Evolutionary conservation across 2,113 vertebrate species (phyloP), one percentile per base, ranked within the genome.

Genomic region (Phasianus colchicus): DNA sequence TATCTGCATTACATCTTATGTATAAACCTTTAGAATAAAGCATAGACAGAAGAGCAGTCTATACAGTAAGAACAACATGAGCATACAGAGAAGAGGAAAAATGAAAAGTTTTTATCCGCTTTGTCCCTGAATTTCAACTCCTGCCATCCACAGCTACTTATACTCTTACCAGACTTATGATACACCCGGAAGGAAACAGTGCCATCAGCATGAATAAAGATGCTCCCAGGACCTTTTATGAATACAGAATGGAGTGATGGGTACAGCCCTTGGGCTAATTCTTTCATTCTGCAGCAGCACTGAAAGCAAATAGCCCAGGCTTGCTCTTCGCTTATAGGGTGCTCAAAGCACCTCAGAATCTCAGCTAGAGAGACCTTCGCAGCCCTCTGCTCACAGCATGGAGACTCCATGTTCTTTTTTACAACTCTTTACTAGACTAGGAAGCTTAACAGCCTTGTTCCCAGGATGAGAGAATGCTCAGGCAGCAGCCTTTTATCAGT

Each of bases 231-330:
- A 52, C 93, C 96, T 70, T 94, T 80, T 60, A 97, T 24, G 20
- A 88, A 48, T 3, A 85, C 57, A 36, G 93, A 76, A 25, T 21
- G 24, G 30, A 78, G 64, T 0, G 11, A 16, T 13, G 67, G 75
- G 38, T 29, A 60, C 17, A 58, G n/a, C 20, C 60, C 89, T 15
- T 27, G 58, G 11, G 25, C 36, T 67, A 94, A 14, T 43, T 94
- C 85, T 20, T 92, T 54, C 69, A 97, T 91, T 79, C 90, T 94
- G 63, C 6, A 5, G 64, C 97, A 97, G 32, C 95, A 95, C 29
- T 97, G 96, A 90, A 96, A 97, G 43, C 97, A 98, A n/a, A 98
- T 14, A 67, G 97, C 97, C 97, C 96, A 97, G 47, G 97, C 97
- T 89, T 97, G 94, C 65, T 98, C 97, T 73, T 97, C 97, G 0